Base-by-base conservation (phyloP, 2,797 vertebrate genomes). In the Mormyrops attenuatus region DNA sequence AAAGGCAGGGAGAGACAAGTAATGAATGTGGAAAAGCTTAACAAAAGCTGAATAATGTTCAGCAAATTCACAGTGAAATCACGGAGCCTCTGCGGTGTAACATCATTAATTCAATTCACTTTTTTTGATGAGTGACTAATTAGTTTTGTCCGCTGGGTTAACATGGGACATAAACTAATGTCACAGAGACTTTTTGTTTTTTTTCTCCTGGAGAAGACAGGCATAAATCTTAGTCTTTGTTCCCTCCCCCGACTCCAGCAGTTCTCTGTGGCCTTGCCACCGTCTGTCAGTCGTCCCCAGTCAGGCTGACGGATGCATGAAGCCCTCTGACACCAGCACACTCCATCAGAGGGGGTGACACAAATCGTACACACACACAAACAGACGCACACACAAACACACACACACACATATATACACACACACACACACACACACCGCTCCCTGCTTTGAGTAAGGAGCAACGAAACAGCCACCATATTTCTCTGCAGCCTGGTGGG, bases 261-360 rank as follows among this genome's bases (percentile, higher is more conserved):
- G 41, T 11, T 26, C 44, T 52, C 47, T 52, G 44, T 26, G 26
- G 17, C 47, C 82, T 85, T 88, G 87, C 57, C 89, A 49, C 77
- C 87, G 8, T 91, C 88, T 92, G 90, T 91, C 91, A 91, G 41
- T 92, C 89, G 80, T 22, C 86, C 77, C 49, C 82, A 87, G 49
- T 69, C 77, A 80, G 84, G 87, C 60, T 88, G 91, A 91, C 90
- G 89, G 90, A 90, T 91, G 88, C 77, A 87, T 88, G 60, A 77
- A 88, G 77, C 66, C 73, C 89, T 86, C 13, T 73, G 89, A 91
- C 90, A 89, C 88, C 63, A 44, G 85, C 50, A 26, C 88, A 63
- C 89, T 89, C 88, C 84, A 92, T 92, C 91, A 88, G 89, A 77
- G 53, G 69, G 26, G 69, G 57, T 87, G 34, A 90, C 26, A 86